A percentile compares a stretch with the other conserved stretches of the same genome.
phyloP scores from a whole-genome alignment of 2,113 vertebrate genomes.

The Clarias macrocephalus region DNA sequence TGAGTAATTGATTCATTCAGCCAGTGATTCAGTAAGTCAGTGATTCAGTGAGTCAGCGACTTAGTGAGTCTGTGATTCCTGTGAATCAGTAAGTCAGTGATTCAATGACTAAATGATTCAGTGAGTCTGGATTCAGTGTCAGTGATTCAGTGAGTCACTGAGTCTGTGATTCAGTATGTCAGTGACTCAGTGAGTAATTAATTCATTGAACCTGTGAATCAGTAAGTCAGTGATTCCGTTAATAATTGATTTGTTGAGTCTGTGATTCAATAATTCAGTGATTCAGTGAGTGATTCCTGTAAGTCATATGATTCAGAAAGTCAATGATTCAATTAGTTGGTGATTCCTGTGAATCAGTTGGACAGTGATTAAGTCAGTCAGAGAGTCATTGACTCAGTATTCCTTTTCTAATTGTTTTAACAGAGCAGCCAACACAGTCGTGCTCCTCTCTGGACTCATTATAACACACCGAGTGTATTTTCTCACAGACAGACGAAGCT shows the following conservation, averaged over 20 bases:
- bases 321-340: neutral
- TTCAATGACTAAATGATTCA: neutral
- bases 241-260: too few relatives aligned
- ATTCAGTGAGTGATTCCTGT: neutral
- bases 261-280: neutral
- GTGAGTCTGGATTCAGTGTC: neutral
- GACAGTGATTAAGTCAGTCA: too few relatives aligned
- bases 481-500: conserved; percentile 55
- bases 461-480: conserved; percentile 50
- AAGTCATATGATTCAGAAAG: neutral
- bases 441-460: conserved; percentile 48
- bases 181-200: neutral
- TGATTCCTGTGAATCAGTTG: neutral
- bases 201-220: neutral
- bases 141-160: neutral
- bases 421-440: conserved; percentile 52
- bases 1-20: neutral
- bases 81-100: neutral
- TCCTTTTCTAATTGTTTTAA: conserved; percentile 34
- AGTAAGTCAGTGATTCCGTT: neutral
- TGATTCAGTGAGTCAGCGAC: neutral
- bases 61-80: neutral
- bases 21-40: neutral
- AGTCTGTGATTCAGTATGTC: too few relatives aligned
- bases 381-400: conserved; percentile 1